Base-by-base conservation (phyloP, 2,888 invertebrate species). In the Petrolisthes manimaculis region DNA sequence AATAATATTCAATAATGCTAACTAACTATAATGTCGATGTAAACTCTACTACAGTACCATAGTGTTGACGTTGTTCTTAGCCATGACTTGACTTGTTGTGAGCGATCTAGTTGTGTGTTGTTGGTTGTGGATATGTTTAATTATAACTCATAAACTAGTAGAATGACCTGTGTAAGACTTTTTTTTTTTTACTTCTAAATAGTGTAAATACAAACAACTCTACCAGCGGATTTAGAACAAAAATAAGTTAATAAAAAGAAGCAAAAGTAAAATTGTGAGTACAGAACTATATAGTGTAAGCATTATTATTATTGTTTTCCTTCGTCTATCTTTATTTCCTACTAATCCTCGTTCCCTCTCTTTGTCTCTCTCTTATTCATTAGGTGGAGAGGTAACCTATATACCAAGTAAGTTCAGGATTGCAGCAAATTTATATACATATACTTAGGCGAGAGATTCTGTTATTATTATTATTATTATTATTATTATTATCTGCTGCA, bases 301-400 rank as follows among this genome's bases (percentile, higher is more conserved):
- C 83, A 69, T 87, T 37, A 37, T 37, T 37, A 37, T 37, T 37
- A 37, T 37, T 37, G 37, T 37, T 86, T 83, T 74, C 80, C 37
- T 87, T 37, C 79, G 71, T 84, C 71, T 84, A 24, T n/a, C 86
- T 80, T 81, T 81, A 14, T 71, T 71, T 82, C 69, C 88, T 84
- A 84, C 88, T 88, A 88, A 88, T 84, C 88, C 81, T 84, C 81
- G 55, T 54, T 74, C 88, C 88, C 80, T 87, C 84, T 87, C 83
- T 88, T 80, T 88, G 84, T 84, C 84, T 77, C 69, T 80, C 74
- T 80, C 84, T 53, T 88, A 78, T 84, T 84, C 88, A 69, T 88
- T 79, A 88, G 88, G 88, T 88, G 88, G 84, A 88, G 88, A 88
- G 75, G 88, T 88, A 84, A 88, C 88, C 84, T 88, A 84, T 88